A percentile compares a stretch with the other conserved stretches of the same genome.
Evolutionary conservation across 2,113 vertebrate genomes (phyloP).

Genomic region (Scolopax mira): DNA sequence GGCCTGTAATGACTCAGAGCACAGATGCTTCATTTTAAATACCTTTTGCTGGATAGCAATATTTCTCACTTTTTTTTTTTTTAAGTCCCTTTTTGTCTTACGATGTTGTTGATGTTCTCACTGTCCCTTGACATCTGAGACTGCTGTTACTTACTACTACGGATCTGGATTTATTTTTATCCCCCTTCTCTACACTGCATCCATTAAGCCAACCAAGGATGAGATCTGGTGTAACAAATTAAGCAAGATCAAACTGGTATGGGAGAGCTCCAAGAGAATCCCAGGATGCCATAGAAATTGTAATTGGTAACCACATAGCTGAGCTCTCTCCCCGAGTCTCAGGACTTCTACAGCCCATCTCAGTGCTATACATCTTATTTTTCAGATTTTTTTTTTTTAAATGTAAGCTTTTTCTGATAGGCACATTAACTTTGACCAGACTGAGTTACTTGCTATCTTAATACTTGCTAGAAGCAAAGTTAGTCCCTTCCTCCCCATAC

Average conservation of each 20-base stretch:
- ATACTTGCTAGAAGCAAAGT: not conserved
- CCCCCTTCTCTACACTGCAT: not conserved
- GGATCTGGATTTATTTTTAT: not conserved
- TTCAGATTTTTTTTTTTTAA: not conserved
- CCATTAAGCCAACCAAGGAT: not conserved
- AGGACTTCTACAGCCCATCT: not conserved
- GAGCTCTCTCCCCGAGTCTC: not conserved
- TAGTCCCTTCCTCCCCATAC: not conserved
- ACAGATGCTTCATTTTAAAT: slow-evolving; percentile 72
- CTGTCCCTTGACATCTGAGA: slow-evolving; percentile 13
- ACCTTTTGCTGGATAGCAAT: slow-evolving; percentile 33
- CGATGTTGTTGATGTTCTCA: slow-evolving; percentile 1
- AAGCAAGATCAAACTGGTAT: not conserved
- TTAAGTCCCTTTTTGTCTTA: slow-evolving; percentile 34
- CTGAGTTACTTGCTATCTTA: not conserved
- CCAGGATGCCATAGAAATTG: not conserved
- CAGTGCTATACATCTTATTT: not conserved
- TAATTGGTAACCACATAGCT: not conserved
- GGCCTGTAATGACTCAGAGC: slow-evolving; percentile 72
- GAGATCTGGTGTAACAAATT: not conserved
- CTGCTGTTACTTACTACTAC: slow-evolving; percentile 11
- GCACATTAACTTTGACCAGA: not conserved
- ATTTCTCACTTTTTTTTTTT: slow-evolving; percentile 9
- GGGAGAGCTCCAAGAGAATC: not conserved
- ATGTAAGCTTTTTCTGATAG: not conserved